Conservation (phyloP, 2,888 invertebrate species). For the Rapana venosa region DNA sequence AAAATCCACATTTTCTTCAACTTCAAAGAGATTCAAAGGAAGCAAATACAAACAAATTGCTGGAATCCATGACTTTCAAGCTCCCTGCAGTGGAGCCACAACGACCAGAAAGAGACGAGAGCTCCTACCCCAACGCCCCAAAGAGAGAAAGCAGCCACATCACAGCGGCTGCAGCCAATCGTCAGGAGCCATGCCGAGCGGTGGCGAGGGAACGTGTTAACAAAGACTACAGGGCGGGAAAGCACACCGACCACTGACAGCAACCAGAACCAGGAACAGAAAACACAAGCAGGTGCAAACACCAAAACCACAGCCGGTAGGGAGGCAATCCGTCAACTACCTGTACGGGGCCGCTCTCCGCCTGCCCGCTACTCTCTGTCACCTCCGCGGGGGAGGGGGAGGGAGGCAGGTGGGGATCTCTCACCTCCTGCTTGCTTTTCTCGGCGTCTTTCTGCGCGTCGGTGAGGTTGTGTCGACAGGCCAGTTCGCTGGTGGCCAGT, state of each 20-base stretch:
- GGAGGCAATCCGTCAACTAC: slow-evolving; percentile 4
- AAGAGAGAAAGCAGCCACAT: too few relatives aligned
- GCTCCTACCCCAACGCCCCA: too few relatives aligned
- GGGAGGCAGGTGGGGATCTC: slow-evolving; percentile 43
- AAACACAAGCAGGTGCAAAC: neutral
- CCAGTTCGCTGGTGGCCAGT: slow-evolving; percentile 73
- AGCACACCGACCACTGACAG: neutral
- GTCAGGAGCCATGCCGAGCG: too few relatives aligned
- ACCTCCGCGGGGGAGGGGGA: slow-evolving; percentile 31
- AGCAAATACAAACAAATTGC: too few relatives aligned
- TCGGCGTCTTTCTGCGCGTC: slow-evolving; percentile 76
- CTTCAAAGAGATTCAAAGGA: too few relatives aligned
- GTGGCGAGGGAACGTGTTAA: neutral
- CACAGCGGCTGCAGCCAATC: too few relatives aligned
- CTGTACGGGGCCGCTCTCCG: slow-evolving; percentile 17
- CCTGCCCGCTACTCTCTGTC: neutral
- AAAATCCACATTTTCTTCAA: too few relatives aligned
- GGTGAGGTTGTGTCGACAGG: slow-evolving; percentile 74
- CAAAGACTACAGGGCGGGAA: neutral
- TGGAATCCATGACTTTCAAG: too few relatives aligned
- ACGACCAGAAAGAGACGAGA: too few relatives aligned
- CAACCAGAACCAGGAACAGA: neutral
- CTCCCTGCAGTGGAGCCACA: too few relatives aligned
- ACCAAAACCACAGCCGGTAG: neutral
- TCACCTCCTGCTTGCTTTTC: slow-evolving; percentile 71